Conservation (phyloP, 2,888 invertebrate species). For the Synergus umbraculus region DNA sequence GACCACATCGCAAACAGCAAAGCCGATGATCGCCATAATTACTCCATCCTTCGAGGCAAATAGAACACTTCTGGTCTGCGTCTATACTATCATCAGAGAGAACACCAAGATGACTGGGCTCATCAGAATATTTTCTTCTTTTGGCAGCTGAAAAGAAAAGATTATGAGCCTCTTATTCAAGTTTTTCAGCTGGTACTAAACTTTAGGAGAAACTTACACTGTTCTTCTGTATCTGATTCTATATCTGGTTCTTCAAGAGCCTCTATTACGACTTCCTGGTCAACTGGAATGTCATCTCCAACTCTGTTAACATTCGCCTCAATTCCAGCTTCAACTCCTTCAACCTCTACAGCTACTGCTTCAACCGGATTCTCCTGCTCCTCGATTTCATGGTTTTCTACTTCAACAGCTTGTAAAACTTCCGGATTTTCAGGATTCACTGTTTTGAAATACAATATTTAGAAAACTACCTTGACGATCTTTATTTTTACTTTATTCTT, state of each 20-base stretch:
- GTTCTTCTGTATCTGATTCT: background rate
- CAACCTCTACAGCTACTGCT: background rate
- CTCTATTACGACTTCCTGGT: conserved; percentile 28
- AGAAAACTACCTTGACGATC: background rate
- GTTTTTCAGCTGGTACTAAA: background rate
- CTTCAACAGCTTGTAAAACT: background rate
- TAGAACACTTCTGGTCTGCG: conserved; percentile 82
- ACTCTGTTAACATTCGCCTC: background rate
- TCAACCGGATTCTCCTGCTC: background rate
- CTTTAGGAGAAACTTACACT: background rate
- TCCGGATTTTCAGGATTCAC: conserved; percentile 17
- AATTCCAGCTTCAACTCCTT: conserved; percentile 1
- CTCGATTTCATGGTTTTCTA: background rate
- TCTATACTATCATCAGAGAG: conserved; percentile 41
- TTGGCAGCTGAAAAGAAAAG: conserved; percentile 26
- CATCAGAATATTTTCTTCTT: conserved; percentile 25
- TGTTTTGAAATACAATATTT: conserved; percentile 1
- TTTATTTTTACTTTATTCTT: background rate
- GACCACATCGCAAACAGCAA: conserved; percentile 93
- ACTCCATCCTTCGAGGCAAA: conserved; percentile 93
- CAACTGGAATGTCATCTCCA: conserved; percentile 28
- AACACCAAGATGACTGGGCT: conserved; percentile 1
- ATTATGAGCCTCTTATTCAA: background rate
- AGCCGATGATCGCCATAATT: conserved; percentile 91
- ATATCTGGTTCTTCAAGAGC: conserved; percentile 14